phyloP scores from a whole-genome alignment of 1,140 invertebrate genomes.

The Steinernema feltiae region DNA sequence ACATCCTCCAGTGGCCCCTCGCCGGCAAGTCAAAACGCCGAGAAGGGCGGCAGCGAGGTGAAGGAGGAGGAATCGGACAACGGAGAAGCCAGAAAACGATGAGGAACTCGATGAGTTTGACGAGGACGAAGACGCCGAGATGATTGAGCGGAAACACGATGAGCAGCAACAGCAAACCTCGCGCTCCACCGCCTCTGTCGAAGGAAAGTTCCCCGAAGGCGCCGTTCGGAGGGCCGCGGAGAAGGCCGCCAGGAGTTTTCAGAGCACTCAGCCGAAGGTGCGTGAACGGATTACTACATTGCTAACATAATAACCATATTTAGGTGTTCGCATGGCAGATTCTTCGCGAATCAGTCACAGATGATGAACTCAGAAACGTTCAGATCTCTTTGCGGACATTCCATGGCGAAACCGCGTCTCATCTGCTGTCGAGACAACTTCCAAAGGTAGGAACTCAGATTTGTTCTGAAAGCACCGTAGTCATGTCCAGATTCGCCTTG shows the following conservation, averaged over 20 bases:
- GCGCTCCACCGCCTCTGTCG: slow-evolving; percentile 28
- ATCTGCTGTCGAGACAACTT: slow-evolving; percentile 49
- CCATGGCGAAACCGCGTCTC: slow-evolving; percentile 54
- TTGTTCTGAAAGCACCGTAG: slow-evolving; percentile 1
- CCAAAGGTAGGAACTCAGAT: slow-evolving; percentile 41
- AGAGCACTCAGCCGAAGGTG: slow-evolving; percentile 56
- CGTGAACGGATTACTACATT: background rate
- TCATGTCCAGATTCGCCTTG: slow-evolving; percentile 51
- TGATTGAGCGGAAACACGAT: slow-evolving; percentile 17
- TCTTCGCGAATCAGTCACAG: slow-evolving; percentile 55
- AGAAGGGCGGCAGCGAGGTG: slow-evolving; percentile 28
- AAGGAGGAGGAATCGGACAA: slow-evolving; percentile 20
- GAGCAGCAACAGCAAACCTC: background rate
- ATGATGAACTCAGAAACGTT: slow-evolving; percentile 56
- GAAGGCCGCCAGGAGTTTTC: slow-evolving; percentile 53
- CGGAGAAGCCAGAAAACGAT: slow-evolving; percentile 33
- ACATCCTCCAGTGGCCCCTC: slow-evolving; percentile 7
- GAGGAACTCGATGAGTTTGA: slow-evolving; percentile 37
- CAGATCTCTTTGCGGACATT: slow-evolving; percentile 56
- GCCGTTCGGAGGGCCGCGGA: slow-evolving; percentile 54
- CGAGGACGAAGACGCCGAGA: slow-evolving; percentile 28
- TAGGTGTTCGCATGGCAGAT: slow-evolving; percentile 58
- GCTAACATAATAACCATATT: slow-evolving; percentile 23
- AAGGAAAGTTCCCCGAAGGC: slow-evolving; percentile 52
- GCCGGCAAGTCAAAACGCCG: slow-evolving; percentile 32